These are phyloP conservation scores for Exaiptasia diaphana DNA, from an alignment of 64 coral and sea anemone genomes.

Conservation along the genomic window DNA sequence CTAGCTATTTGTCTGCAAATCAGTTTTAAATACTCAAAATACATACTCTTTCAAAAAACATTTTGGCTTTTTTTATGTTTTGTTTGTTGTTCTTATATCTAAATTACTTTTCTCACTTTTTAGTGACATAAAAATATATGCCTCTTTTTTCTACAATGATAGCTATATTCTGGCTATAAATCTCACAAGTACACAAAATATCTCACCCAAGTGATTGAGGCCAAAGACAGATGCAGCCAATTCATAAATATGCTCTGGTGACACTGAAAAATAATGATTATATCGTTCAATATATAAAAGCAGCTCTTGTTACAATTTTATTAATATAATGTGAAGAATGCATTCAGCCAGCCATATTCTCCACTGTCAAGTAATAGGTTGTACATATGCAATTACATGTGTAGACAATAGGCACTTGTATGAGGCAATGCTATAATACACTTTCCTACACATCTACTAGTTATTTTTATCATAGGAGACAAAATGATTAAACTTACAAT, in stretches of 20 bases:
- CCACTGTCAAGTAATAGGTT: neutral
- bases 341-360: neutral
- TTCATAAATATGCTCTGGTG: conserved; percentile 70
- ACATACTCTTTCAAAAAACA: neutral
- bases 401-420: neutral
- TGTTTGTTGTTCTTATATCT: too few species aligned
- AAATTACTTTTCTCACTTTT: too few species aligned
- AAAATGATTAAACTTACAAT: conserved; percentile 9
- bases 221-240: conserved; percentile 78
- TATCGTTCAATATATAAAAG: neutral
- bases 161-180: neutral
- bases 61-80: neutral
- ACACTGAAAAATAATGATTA: conserved; percentile 45
- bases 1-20: neutral
- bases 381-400: neutral
- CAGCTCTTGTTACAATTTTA: neutral
- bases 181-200: neutral
- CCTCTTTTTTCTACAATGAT: neutral
- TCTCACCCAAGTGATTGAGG: conserved; percentile 33
- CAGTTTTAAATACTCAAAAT: neutral
- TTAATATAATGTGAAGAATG: neutral
- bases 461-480: too few species aligned
- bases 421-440: neutral
- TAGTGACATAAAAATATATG: too few species aligned
- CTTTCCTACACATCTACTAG: too few species aligned